phyloP scores from a whole-genome alignment of 1,140 invertebrate genomes.

The Anadara kagoshimensis region DNA sequence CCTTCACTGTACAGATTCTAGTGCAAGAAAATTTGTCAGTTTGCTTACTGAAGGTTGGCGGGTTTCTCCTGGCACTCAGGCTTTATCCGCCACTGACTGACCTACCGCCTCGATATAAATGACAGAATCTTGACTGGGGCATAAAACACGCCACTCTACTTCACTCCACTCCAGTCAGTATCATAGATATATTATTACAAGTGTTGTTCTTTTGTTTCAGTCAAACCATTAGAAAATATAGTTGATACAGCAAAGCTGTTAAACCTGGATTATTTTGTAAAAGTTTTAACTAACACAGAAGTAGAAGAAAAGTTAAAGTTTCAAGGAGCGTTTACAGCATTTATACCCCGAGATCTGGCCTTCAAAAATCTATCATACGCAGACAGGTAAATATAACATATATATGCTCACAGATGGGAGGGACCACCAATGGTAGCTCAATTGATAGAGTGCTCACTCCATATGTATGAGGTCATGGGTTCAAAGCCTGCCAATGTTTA shows the following conservation, averaged over 20 bases:
- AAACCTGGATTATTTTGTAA: not conserved
- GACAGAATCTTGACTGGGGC: not conserved
- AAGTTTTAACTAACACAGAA: conserved; percentile 26
- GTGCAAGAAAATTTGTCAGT: not conserved
- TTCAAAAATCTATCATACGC: conserved; percentile 24
- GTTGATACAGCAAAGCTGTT: conserved; percentile 10
- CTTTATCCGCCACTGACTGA: not conserved
- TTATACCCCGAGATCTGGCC: conserved; percentile 27
- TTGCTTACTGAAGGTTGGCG: not conserved
- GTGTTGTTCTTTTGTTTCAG: not conserved
- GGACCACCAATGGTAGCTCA: too few species aligned
- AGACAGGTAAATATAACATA: conserved; percentile 11
- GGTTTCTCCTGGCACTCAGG: not conserved
- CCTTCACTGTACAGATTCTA: not conserved
- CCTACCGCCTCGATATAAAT: not conserved
- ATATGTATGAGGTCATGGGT: too few species aligned
- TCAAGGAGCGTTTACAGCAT: conserved; percentile 26
- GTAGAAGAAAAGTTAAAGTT: conserved; percentile 19
- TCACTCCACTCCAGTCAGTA: not conserved
- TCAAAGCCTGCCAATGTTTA: too few species aligned
- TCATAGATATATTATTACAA: not conserved
- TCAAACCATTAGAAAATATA: conserved; percentile 12
- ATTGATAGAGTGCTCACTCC: too few species aligned
- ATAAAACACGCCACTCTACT: too few species aligned
- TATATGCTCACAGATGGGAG: too few species aligned